phyloP scores from a whole-genome alignment of 2,888 invertebrate genomes.

The Deroplatys truncata region DNA sequence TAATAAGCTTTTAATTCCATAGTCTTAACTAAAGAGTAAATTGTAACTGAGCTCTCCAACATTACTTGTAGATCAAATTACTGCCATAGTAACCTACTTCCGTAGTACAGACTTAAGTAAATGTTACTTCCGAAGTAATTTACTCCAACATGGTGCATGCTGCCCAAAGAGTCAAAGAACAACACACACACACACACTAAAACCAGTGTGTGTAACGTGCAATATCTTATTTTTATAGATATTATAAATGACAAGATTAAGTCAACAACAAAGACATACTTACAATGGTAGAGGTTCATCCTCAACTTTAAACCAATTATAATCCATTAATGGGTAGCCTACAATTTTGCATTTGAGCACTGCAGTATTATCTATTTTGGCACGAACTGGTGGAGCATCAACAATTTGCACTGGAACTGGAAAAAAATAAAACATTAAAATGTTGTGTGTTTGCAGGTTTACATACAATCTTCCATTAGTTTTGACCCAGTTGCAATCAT shows the following conservation, averaged over 20 bases:
- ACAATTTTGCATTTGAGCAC: slow-evolving; percentile 53
- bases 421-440: slow-evolving; percentile 34
- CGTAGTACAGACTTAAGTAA: too few species aligned
- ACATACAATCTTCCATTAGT: neutral
- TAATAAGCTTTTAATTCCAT: too few species aligned
- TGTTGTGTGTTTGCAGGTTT: neutral
- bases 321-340: slow-evolving; percentile 55
- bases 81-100: too few species aligned
- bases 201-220: too few species aligned
- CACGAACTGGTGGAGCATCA: slow-evolving; percentile 46
- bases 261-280: neutral
- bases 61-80: too few species aligned
- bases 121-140: too few species aligned
- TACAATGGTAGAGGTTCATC: slow-evolving; percentile 36
- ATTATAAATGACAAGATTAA: neutral
- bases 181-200: too few species aligned
- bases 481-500: neutral
- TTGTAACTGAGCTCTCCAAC: too few species aligned
- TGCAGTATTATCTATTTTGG: slow-evolving; percentile 51
- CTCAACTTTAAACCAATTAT: slow-evolving; percentile 58
- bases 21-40: too few species aligned
- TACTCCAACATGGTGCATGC: too few species aligned
- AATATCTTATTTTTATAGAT: too few species aligned
- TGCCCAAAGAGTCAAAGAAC: too few species aligned
- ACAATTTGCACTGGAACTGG: slow-evolving; percentile 50